These are phyloP conservation scores for Hiodon alosoides DNA, from an alignment of 2,113 vertebrate genomes.

Conservation along the genomic window DNA sequence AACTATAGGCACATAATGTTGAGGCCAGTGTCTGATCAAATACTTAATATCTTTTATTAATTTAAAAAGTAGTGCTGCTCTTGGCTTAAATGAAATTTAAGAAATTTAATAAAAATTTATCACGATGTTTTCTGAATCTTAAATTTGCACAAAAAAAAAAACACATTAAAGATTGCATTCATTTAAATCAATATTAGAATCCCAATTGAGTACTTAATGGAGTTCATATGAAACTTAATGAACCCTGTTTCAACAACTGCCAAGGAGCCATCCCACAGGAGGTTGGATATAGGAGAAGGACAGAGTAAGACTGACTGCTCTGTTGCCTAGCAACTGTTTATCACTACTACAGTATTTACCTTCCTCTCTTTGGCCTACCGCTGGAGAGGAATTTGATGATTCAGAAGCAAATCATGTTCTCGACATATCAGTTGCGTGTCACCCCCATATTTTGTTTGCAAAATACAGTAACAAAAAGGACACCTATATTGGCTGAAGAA, in stretches of 20 bases:
- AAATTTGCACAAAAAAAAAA: no score
- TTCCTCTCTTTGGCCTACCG: constrained; percentile 9
- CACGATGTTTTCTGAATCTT: no score
- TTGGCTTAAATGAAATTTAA: no score
- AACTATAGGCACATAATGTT: no score
- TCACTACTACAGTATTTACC: constrained; percentile 28
- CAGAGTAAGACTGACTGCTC: constrained; percentile 20
- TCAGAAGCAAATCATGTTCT: not conserved
- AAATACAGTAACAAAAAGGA: not conserved
- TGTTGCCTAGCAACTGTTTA: constrained; percentile 50
- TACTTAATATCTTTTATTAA: no score
- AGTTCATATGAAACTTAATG: constrained; percentile 44
- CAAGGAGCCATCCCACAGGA: constrained; percentile 24
- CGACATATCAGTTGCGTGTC: not conserved
- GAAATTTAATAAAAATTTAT: no score
- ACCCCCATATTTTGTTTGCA: not conserved
- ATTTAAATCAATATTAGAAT: constrained; percentile 49
- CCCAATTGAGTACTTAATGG: constrained; percentile 42
- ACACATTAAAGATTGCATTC: constrained; percentile 1
- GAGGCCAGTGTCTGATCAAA: no score
- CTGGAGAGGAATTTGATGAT: constrained; percentile 3
- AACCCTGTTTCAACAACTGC: constrained; percentile 35
- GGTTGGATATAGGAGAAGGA: not conserved
- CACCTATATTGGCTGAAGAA: not conserved
- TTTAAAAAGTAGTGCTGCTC: no score